A percentile compares a stretch with the other conserved stretches of the same genome.
Evolutionary conservation across 2,888 invertebrate species (phyloP).

Genomic region (Notodonta ziczac): DNA sequence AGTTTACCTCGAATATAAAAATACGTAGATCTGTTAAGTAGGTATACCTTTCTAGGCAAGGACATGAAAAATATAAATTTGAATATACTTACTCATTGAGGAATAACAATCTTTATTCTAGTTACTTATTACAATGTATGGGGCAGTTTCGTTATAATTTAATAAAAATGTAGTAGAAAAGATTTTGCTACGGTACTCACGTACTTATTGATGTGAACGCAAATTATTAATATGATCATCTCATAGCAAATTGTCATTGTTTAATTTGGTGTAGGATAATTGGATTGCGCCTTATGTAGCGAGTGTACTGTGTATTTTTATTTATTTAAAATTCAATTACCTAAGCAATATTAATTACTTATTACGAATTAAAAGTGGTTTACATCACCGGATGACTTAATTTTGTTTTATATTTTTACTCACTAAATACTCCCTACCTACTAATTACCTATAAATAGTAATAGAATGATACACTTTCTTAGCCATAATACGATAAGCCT

Average conservation of each 20-base stretch:
- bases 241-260: conserved; percentile 38
- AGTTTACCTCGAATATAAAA: conserved; percentile 19
- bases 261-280: conserved; percentile 54
- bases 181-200: conserved; percentile 34
- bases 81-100: conserved; percentile 41
- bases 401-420: conserved; percentile 35
- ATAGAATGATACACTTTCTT: too few relatives aligned
- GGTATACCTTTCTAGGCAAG: conserved; percentile 39
- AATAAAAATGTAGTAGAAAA: conserved; percentile 9
- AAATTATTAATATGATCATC: conserved; percentile 7
- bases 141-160: conserved; percentile 22
- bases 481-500: too few relatives aligned
- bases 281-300: conserved; percentile 66
- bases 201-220: background rate
- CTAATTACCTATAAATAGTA: too few relatives aligned
- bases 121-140: conserved; percentile 30
- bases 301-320: conserved; percentile 71
- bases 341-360: conserved; percentile 81
- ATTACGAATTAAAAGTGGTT: conserved; percentile 73
- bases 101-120: conserved; percentile 37
- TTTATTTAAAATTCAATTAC: conserved; percentile 77
- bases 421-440: too few relatives aligned
- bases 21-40: conserved; percentile 36
- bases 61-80: conserved; percentile 40
- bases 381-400: conserved; percentile 53